phyloP scores from a whole-genome alignment of 1,140 invertebrate species.

The Matsumurasca onukii region DNA sequence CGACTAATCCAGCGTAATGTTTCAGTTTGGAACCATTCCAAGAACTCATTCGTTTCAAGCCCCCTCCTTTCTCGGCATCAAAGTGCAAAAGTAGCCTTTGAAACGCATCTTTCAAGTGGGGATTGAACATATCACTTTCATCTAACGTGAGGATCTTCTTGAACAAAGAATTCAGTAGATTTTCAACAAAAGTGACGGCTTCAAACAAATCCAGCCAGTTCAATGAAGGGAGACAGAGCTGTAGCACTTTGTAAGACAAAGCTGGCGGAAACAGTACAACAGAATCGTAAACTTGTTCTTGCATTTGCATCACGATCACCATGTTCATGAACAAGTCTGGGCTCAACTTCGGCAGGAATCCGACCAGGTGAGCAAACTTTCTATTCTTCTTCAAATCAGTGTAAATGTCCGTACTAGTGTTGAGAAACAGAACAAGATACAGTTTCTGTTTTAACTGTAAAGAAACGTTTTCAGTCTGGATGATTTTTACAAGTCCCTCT shows the following conservation, averaged over 20 bases:
- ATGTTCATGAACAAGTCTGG: conserved; percentile 13
- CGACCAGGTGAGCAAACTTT: conserved; percentile 18
- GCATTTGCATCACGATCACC: conserved; percentile 1
- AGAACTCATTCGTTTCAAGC: neutral
- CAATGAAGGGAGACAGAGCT: neutral
- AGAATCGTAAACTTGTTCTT: conserved; percentile 5
- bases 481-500: neutral
- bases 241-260: neutral
- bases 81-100: conserved; percentile 4
- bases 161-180: neutral
- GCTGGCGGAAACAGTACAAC: neutral
- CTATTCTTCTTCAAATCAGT: conserved; percentile 6
- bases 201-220: conserved; percentile 18
- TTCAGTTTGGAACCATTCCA: conserved; percentile 2
- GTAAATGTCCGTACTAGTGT: neutral
- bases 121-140: neutral
- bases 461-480: neutral
- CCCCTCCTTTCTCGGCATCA: conserved; percentile 4
- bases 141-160: neutral
- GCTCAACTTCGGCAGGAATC: conserved; percentile 19
- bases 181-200: conserved; percentile 7
- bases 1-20: conserved; percentile 22
- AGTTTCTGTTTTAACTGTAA: neutral
- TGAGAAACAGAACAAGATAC: conserved; percentile 14
- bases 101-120: conserved; percentile 11